A percentile compares a stretch with the other conserved stretches of the same genome.
Conservation (phyloP, 2,888 invertebrate genomes). For the Drosophila parthenogenetica region DNA sequence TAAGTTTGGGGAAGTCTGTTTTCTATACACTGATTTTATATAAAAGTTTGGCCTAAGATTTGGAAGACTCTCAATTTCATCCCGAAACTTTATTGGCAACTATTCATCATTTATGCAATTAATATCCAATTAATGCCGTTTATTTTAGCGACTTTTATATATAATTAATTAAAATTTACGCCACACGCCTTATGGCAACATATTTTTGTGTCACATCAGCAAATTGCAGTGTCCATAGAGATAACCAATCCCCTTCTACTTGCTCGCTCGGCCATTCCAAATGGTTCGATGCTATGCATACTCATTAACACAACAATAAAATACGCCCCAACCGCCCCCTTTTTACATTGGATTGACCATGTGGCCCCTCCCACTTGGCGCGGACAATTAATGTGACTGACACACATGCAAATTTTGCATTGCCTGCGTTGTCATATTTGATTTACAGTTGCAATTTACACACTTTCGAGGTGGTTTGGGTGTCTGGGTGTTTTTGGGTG, state of each 20-base stretch:
- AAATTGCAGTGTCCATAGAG: conserved; percentile 48
- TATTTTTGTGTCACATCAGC: conserved; percentile 79
- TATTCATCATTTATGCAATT: conserved; percentile 58
- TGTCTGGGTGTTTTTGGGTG: background rate
- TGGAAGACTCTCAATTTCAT: background rate
- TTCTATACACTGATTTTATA: background rate
- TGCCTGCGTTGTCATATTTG: conserved; percentile 79
- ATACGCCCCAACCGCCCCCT: conserved; percentile 33
- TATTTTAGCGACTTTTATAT: conserved; percentile 56
- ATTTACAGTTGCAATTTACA: conserved; percentile 81
- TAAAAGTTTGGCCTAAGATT: background rate
- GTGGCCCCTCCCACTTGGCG: conserved; percentile 45
- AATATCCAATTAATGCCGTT: conserved; percentile 71
- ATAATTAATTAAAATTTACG: conserved; percentile 69
- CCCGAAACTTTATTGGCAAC: conserved; percentile 4
- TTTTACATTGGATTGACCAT: background rate
- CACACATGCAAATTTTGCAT: conserved; percentile 78
- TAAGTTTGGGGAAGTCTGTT: background rate
- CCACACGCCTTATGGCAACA: conserved; percentile 61
- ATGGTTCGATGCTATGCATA: conserved; percentile 62
- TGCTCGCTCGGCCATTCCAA: background rate
- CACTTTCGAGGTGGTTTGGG: conserved; percentile 53
- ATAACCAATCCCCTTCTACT: conserved; percentile 8
- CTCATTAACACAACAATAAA: conserved; percentile 79
- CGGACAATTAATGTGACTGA: conserved; percentile 80